Conservation (phyloP, 2,113 vertebrate genomes). For the Camarhynchus parvulus region DNA sequence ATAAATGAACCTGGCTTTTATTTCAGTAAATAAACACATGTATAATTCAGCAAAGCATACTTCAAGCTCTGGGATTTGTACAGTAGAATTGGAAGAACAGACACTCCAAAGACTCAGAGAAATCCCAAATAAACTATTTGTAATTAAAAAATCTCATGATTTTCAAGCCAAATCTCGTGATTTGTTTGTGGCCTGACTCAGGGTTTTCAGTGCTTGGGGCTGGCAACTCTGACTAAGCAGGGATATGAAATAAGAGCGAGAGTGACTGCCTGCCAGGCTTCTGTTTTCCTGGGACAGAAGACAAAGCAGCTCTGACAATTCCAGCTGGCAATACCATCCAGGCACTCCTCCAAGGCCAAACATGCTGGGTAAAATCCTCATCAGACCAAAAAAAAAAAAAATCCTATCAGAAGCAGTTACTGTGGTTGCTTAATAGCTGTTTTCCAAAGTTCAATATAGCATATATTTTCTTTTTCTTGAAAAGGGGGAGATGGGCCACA, state of each 20-base stretch:
- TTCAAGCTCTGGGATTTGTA: not conserved
- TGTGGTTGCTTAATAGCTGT: conserved; percentile 32
- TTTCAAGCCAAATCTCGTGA: conserved; percentile 58
- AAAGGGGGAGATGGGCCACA: not conserved
- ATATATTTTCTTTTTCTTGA: conserved; percentile 33
- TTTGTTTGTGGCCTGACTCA: conserved; percentile 63
- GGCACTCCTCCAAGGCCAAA: conserved; percentile 59
- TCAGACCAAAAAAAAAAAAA: not conserved
- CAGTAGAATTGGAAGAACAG: not conserved
- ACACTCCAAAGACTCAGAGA: not conserved
- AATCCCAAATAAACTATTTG: conserved; percentile 34
- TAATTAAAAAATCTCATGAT: conserved; percentile 47
- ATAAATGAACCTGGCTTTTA: not conserved
- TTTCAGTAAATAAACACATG: not conserved
- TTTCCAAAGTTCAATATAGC: not conserved
- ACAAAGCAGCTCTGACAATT: conserved; percentile 68
- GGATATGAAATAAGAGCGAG: conserved; percentile 58
- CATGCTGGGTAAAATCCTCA: conserved; percentile 59
- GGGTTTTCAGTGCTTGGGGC: conserved; percentile 46
- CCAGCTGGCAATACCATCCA: conserved; percentile 65
- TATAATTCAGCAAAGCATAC: not conserved
- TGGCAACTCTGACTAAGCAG: conserved; percentile 65
- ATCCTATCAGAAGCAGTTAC: conserved; percentile 14
- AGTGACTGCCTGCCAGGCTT: conserved; percentile 55
- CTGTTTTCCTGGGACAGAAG: conserved; percentile 67